Evolutionary conservation across 2,797 vertebrate genomes (phyloP), one percentile per base, ranked within the genome.

Genomic region (Sebastes oblongus): DNA sequence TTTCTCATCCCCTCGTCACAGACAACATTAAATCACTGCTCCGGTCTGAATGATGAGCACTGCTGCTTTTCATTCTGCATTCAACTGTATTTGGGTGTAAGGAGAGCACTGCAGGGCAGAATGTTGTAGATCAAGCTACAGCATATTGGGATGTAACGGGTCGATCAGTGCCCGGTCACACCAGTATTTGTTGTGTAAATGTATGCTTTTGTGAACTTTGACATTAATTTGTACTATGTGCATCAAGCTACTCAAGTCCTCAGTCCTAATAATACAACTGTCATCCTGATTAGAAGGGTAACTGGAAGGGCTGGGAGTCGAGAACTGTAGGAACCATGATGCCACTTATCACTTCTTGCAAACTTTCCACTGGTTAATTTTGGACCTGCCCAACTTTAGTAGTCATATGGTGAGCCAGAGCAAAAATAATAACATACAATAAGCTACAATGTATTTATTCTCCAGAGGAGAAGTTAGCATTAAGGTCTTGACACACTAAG

Each of bases 11-110:
- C 56, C 78, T 86, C 55, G 39, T 81, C 72, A 18, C 71, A 71
- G 87, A 66, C 68, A 34, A 82, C 88, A 79, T 84, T 88, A 82
- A 88, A 92, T 91, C 85, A 86, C 72, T 34, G 58, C 77, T 87
- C n/a, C 29, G 11, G 80, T 85, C 80, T 83, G 83, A 92, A 66
- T 86, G 87, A 90, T 80, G 80, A 87, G 64, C 58, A 2, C 42
- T n/a, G 68, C 68, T 85, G 81, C 76, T 82, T 71, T 83, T 83
- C 83, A 80, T 70, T 84, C 83, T 83, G 76, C 42, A 59, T 79
- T 68, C 75, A 79, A 69, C 27, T 86, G 74, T 18, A 61, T 8
- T 72, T 66, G 70, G 58, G 50, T 64, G 25, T 75, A 52, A 58
- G 52, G 22, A 67, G 77, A 65, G 22, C 6, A 20, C 39, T 22